Percentiles rank a stretch among this genome's conserved stretches.
Conservation (phyloP, 2,797 vertebrate species). For the Pipistrellus nathusii region DNA sequence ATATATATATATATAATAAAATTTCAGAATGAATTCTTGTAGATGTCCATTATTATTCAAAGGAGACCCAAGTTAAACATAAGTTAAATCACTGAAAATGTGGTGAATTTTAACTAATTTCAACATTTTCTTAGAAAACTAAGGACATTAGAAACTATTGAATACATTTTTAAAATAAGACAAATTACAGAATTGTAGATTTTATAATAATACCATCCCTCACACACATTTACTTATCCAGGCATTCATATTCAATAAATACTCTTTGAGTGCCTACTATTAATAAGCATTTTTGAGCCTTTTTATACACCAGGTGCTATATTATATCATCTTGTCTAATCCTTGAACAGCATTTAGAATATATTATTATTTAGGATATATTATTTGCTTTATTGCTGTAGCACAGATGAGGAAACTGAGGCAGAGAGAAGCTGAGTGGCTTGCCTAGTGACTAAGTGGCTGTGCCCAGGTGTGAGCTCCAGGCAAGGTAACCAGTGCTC, state of each 20-base stretch:
- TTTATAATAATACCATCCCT: background rate
- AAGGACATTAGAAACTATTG: background rate
- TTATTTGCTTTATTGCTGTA: constrained; percentile 28
- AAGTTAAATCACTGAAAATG: constrained; percentile 1
- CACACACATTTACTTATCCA: background rate
- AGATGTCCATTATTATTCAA: constrained; percentile 8
- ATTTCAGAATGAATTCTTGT: constrained; percentile 33
- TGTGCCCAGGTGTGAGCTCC: background rate
- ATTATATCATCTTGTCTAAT: constrained; percentile 1
- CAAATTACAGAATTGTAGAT: constrained; percentile 24
- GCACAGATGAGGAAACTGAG: background rate
- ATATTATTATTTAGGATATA: background rate
- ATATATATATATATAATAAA: background rate
- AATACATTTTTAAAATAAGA: constrained; percentile 32
- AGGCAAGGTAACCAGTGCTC: background rate
- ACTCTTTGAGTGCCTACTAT: background rate
- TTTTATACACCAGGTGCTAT: background rate
- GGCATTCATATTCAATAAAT: constrained; percentile 13
- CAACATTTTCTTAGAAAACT: constrained; percentile 33
- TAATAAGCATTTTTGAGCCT: background rate
- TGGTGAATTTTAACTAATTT: constrained; percentile 39
- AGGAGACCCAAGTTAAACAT: constrained; percentile 26
- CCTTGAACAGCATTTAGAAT: background rate
- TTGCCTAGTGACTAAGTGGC: background rate
- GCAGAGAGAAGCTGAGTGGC: background rate